Evolutionary conservation across 1,140 invertebrate species (phyloP).

Genomic region (Globodera rostochiensis): DNA sequence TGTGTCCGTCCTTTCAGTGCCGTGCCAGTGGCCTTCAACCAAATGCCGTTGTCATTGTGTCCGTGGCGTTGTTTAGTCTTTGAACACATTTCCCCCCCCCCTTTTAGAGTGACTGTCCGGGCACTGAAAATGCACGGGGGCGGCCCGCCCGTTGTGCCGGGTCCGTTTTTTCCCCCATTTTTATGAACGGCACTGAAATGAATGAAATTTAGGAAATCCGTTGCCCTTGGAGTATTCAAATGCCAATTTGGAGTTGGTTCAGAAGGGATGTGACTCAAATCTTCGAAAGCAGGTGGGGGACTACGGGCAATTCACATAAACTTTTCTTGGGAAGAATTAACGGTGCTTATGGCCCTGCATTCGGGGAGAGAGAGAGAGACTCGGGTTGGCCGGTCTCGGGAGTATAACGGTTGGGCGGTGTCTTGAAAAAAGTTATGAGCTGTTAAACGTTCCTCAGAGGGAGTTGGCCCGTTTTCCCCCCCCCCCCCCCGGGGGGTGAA

Average conservation of each 20-base stretch:
- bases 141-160: slow-evolving; percentile 81
- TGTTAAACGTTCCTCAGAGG: too few relatives aligned
- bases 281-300: slow-evolving; percentile 75
- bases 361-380: not conserved
- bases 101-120: slow-evolving; percentile 76
- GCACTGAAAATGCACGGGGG: slow-evolving; percentile 99
- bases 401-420: too few relatives aligned
- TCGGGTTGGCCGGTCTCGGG: too few relatives aligned
- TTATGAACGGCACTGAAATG: too few relatives aligned
- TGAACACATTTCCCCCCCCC: not conserved
- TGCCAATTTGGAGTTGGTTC: slow-evolving; percentile 86
- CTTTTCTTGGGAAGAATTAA: too few relatives aligned
- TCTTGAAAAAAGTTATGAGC: too few relatives aligned
- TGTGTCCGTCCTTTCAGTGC: slow-evolving; percentile 72
- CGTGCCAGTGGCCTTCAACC: slow-evolving; percentile 75
- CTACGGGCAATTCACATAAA: slow-evolving; percentile 26
- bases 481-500: too few relatives aligned
- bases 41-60: slow-evolving; percentile 86
- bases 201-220: slow-evolving; percentile 72
- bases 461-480: too few relatives aligned
- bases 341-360: too few relatives aligned
- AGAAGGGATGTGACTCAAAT: slow-evolving; percentile 82
- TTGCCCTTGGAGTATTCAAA: slow-evolving; percentile 79
- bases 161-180: slow-evolving; percentile 15
- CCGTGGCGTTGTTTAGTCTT: not conserved